These are phyloP conservation scores for Wasmannia auropunctata DNA, from an alignment of 1,140 invertebrate species.

Conservation along the genomic window DNA sequence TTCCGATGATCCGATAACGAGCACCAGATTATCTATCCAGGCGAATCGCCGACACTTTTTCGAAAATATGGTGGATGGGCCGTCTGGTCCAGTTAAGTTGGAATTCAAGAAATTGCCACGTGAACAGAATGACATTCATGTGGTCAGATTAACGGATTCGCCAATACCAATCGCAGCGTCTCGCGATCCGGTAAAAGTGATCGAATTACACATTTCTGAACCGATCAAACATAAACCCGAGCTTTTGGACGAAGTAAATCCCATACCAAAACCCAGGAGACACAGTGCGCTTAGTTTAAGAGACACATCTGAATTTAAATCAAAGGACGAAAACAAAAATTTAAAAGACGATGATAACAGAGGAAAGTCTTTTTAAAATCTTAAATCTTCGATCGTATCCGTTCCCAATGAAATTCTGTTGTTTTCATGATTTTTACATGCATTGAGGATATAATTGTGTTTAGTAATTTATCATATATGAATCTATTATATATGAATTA, in stretches of 20 bases:
- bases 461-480: slow-evolving; percentile 11
- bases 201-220: slow-evolving; percentile 82
- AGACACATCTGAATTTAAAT: slow-evolving; percentile 36
- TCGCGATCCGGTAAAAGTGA: slow-evolving; percentile 78
- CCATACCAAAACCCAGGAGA: slow-evolving; percentile 77
- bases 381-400: neutral
- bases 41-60: slow-evolving; percentile 80
- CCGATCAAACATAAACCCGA: slow-evolving; percentile 77
- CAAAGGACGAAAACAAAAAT: neutral
- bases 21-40: slow-evolving; percentile 73
- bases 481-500: neutral
- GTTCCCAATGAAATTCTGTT: neutral
- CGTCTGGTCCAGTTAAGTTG: slow-evolving; percentile 76
- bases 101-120: slow-evolving; percentile 79
- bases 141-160: slow-evolving; percentile 76
- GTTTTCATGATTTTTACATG: slow-evolving; percentile 6
- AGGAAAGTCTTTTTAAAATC: slow-evolving; percentile 71
- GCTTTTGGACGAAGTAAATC: slow-evolving; percentile 73
- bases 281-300: slow-evolving; percentile 76
- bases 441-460: neutral
- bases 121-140: slow-evolving; percentile 78
- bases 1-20: neutral
- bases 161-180: slow-evolving; percentile 60
- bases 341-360: slow-evolving; percentile 26
- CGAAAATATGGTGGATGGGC: slow-evolving; percentile 73